Conservation (phyloP, 1,140 invertebrate genomes). For the Apis laboriosa region DNA sequence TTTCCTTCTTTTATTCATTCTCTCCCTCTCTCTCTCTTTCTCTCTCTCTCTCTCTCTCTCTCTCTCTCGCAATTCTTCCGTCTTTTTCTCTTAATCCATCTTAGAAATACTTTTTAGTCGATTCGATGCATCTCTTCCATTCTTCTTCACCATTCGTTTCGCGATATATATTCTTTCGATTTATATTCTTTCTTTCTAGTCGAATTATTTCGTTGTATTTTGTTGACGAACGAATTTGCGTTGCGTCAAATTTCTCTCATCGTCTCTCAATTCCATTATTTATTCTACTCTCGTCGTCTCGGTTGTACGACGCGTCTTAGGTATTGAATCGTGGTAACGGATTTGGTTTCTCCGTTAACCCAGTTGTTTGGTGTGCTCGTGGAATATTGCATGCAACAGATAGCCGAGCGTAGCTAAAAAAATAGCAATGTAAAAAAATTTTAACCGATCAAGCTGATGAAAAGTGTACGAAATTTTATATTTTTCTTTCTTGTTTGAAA, state of each 20-base stretch:
- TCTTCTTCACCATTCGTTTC: too few relatives aligned
- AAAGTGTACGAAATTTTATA: not conserved
- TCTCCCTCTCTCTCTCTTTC: too few relatives aligned
- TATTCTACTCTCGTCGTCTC: conserved; percentile 42
- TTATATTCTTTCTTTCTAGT: too few relatives aligned
- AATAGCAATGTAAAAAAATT: not conserved
- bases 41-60: not conserved
- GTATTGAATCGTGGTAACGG: conserved; percentile 31
- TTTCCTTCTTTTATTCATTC: not conserved
- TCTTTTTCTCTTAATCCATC: too few relatives aligned
- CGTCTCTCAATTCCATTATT: conserved; percentile 2
- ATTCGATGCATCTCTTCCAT: too few relatives aligned
- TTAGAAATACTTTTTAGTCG: too few relatives aligned
- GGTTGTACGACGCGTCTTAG: conserved; percentile 6
- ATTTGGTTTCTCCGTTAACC: conserved; percentile 44
- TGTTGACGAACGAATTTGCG: not conserved
- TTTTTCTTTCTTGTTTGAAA: not conserved
- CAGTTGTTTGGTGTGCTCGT: not conserved
- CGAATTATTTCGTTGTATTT: not conserved
- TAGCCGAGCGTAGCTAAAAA: not conserved
- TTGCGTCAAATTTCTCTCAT: conserved; percentile 9
- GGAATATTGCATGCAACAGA: not conserved
- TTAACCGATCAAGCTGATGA: not conserved
- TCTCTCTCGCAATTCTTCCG: too few relatives aligned
- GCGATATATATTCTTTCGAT: too few relatives aligned